Evolutionary conservation across 2,113 vertebrate species (phyloP), one percentile per base, ranked within the genome.

Genomic region (Gobio gobio): DNA sequence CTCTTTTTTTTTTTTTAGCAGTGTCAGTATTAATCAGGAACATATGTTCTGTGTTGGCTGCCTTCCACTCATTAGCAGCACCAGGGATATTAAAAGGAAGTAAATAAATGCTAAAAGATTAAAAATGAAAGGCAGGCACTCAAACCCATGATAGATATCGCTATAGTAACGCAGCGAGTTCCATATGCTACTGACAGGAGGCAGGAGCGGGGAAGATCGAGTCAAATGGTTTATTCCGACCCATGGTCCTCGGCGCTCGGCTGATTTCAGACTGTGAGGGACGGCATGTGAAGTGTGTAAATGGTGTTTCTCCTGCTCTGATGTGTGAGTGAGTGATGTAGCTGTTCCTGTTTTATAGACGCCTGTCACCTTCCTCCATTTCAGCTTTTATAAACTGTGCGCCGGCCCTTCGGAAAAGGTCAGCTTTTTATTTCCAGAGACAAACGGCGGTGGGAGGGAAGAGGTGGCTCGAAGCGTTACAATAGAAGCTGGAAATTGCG

Each of bases 401-500:
- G 68, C 79, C 84, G 85, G 87, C 89, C 88, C 88, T 59, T 83
- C 87, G 86, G 77, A 89, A 93, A 91, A 91, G 90, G 92, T 92
- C 89, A 92, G 87, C 86, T 83, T 84, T 54, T 77, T n/a, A 64
- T 72, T 63, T 85, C 82, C 78, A 77, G 79, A 54, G 49, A 84
- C 66, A 82, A 86, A 86, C 54, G 74, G 63, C 56, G 47, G 29
- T 61, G n/a, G 61, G 63, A 26, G 18, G 76, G 51, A 70, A 58
- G 66, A 47, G 63, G 93, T 93, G 90, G 93, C 94, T 93, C 93
- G 91, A 33, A 95, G 95, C 94, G 95, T 95, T 95, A 95, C 93
- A 94, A 94, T 94, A 95, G 94, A 93, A 94, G 93, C 95, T 51
- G 92, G 92, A 45, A 93, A 93, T 95, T 94, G 95, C 91, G 93